Base-by-base conservation (phyloP, 2,888 invertebrate genomes). In the Gibbula magus region DNA sequence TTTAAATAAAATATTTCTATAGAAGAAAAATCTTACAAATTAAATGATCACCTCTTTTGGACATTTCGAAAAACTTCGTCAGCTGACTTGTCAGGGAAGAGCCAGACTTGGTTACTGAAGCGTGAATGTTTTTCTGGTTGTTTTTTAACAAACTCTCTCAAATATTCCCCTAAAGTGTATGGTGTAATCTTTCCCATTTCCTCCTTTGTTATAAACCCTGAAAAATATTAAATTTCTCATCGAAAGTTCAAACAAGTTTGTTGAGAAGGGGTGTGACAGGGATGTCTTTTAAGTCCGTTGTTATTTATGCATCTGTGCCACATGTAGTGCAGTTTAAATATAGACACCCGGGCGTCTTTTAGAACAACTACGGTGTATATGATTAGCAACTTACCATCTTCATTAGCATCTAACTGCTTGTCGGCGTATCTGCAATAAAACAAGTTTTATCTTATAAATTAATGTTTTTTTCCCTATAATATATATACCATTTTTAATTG, bases 81-180 rank as follows among this genome's bases (percentile, higher is more conserved):
- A 7, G 70, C 80, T 7, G 86, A 85, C 16, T 81, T 77, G 77
- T 87, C 87, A 10, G 87, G 87, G 56, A 79, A 87, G 8, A 87
- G 80, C 88, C 87, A 87, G 0, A 83, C 85, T 67, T 87, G 87
- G 70, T 81, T 83, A 70, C 88, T 88, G 79, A 83, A 86, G 22
- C 88, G 82, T 13, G 88, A 87, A 78, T 87, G 87, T 81, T 87
- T 87, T 75, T 86, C 87, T 39, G 88, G 87, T n/a, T 86, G 77
- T 13, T 83, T n/a, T 22, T 79, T 45, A 0, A 86, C 1, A 73
- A 84, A 84, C 22, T 78, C 76, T 10, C 77, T 61, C n/a, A 88
- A 51, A 53, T 86, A 86, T 5, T 51, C 20, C 52, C 75, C 25
- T 56, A 87, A 54, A 35, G 77, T 54, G 20, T 20, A 53, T 2